Conservation (phyloP, 2,113 vertebrate genomes). For the Alexandromys fortis region DNA sequence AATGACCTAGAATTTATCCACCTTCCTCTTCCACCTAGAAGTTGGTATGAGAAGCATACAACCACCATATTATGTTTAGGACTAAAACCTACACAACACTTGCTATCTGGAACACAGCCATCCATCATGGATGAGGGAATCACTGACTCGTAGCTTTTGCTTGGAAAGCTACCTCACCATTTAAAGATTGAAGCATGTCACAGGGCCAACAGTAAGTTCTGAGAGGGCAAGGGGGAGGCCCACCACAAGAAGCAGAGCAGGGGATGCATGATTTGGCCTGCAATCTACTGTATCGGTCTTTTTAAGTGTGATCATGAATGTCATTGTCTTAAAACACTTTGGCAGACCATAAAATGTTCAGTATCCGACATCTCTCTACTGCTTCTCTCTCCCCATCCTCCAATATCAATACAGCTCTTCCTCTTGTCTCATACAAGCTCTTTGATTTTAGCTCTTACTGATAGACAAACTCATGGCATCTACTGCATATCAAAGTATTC, state of each 20-base stretch:
- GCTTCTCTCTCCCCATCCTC: neutral
- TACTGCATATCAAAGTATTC: neutral
- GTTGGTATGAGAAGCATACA: neutral
- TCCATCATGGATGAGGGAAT: neutral
- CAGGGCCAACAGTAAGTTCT: neutral
- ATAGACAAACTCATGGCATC: neutral
- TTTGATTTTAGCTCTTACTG: neutral
- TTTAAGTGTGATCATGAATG: neutral
- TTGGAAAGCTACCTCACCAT: conserved; percentile 34
- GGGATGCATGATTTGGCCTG: neutral
- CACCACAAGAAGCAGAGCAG: neutral
- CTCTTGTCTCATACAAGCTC: neutral
- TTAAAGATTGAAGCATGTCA: conserved; percentile 10
- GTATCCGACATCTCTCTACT: neutral
- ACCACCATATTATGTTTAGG: neutral
- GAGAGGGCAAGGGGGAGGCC: neutral
- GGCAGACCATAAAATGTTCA: neutral
- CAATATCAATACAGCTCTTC: neutral
- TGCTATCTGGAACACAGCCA: conserved; percentile 44
- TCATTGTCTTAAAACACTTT: neutral
- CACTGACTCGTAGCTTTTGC: conserved; percentile 24
- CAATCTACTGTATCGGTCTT: neutral
- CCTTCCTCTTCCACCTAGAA: neutral
- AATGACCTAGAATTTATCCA: neutral
- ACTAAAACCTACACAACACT: neutral